A percentile compares a stretch with the other conserved stretches of the same genome.
phyloP scores from a whole-genome alignment of 1,140 invertebrate species.

The Bombus turneri region DNA sequence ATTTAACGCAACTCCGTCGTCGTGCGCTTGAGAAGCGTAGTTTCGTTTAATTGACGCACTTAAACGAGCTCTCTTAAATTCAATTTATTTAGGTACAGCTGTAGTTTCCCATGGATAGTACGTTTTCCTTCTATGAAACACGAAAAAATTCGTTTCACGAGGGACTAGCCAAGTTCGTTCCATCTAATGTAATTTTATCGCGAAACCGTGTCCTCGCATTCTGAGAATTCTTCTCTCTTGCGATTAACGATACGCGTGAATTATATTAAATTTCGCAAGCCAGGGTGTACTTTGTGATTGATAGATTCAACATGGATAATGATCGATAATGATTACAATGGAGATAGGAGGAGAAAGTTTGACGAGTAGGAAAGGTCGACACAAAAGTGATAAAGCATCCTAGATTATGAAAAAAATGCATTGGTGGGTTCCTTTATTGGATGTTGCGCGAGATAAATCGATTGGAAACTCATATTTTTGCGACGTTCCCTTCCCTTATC shows the following conservation, averaged over 20 bases:
- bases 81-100: background rate
- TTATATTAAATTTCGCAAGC: background rate
- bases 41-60: constrained; percentile 28
- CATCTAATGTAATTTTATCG: background rate
- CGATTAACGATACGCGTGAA: no score
- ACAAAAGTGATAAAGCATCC: background rate
- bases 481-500: background rate
- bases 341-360: background rate
- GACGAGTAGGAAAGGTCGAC: background rate
- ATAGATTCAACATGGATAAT: background rate
- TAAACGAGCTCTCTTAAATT: constrained; percentile 3
- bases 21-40: no score
- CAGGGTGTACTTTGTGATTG: background rate
- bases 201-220: background rate
- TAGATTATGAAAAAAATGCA: background rate
- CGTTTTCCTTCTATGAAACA: background rate
- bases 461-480: background rate
- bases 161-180: background rate
- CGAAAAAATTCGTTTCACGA: background rate
- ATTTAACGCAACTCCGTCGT: background rate
- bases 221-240: no score
- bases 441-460: background rate
- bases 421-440: background rate
- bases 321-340: background rate
- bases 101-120: background rate